phyloP scores from a whole-genome alignment of 2,113 vertebrate genomes.

The Guaruba guarouba region DNA sequence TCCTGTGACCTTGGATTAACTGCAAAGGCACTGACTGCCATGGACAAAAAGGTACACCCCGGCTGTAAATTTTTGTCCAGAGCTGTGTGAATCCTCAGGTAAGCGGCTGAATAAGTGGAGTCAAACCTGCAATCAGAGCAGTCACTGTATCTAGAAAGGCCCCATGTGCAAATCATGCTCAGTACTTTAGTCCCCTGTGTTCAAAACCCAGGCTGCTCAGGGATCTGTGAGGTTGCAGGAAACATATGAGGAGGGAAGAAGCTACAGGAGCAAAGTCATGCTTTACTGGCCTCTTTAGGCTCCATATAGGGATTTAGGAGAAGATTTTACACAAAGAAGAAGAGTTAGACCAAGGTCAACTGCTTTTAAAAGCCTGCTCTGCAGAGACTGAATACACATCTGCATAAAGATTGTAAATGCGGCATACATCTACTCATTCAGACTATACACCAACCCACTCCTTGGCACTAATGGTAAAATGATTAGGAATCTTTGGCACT shows the following conservation, averaged over 20 bases:
- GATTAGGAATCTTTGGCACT: neutral
- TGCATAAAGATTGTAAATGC: neutral
- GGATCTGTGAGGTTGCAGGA: neutral
- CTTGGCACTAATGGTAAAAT: neutral
- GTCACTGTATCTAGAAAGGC: neutral
- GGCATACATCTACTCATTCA: neutral
- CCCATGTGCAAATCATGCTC: neutral
- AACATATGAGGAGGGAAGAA: neutral
- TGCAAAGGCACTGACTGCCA: neutral
- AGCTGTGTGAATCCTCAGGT: neutral
- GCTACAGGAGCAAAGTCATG: neutral
- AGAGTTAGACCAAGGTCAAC: neutral
- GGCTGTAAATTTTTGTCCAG: neutral
- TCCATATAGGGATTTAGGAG: neutral
- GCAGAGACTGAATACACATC: neutral
- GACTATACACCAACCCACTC: neutral
- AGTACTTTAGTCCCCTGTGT: neutral
- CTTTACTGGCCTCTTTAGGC: neutral
- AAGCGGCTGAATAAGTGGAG: neutral
- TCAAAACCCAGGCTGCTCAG: neutral
- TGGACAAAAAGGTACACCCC: neutral
- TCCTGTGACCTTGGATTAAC: neutral
- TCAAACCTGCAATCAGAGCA: neutral
- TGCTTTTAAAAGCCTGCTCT: neutral
- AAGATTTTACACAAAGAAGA: neutral